These are phyloP conservation scores for Ondatra zibethicus DNA, from an alignment of 2,113 vertebrate genomes.

Conservation along the genomic window DNA sequence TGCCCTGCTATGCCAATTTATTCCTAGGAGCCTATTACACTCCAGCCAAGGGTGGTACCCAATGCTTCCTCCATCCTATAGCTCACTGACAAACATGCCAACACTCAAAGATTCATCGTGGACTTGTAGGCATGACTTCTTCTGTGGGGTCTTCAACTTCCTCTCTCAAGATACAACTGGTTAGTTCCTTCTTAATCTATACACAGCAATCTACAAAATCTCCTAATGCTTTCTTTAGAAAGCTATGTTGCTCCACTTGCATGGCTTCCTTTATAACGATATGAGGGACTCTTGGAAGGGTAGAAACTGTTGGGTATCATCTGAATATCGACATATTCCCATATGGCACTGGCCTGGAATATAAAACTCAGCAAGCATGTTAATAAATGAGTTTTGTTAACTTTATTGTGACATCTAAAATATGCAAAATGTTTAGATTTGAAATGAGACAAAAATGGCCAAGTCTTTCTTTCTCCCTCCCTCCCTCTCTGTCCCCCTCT, in stretches of 20 bases:
- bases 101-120: neutral
- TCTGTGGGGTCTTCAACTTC: neutral
- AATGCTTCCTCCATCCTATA: neutral
- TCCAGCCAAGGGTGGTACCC: too few relatives aligned
- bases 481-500: too few relatives aligned
- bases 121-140: too few relatives aligned
- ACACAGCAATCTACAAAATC: neutral
- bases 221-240: neutral
- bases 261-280: neutral
- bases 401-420: neutral
- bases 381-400: neutral
- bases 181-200: neutral
- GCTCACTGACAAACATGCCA: neutral
- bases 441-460: neutral
- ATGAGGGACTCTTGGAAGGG: neutral
- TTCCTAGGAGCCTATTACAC: neutral
- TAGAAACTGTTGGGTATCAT: neutral
- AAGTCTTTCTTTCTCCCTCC: neutral
- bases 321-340: neutral
- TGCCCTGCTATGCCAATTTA: neutral
- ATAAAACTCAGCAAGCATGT: neutral
- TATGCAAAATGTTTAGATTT: neutral
- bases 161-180: neutral
- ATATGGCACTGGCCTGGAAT: neutral
- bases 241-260: neutral